Conservation (phyloP, 92 coral and sea anemone genomes). For the Meandrina meandrites region DNA sequence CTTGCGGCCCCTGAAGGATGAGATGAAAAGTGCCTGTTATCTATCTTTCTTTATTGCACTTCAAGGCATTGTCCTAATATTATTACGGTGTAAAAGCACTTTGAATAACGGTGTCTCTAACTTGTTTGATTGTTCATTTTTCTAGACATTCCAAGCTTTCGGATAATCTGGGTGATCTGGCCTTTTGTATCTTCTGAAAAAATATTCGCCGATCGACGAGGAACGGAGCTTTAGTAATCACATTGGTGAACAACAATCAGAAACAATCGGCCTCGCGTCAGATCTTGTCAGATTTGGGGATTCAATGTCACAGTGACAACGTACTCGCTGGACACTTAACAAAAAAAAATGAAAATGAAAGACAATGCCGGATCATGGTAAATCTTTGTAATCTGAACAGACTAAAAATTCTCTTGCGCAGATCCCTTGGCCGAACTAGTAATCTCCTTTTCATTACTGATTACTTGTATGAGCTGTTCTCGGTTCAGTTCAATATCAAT, state of each 20-base stretch:
- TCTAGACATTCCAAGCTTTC: neutral
- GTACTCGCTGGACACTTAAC: neutral
- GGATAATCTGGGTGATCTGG: neutral
- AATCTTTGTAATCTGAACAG: conserved; percentile 6
- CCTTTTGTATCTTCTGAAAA: neutral
- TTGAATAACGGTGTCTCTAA: neutral
- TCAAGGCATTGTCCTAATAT: neutral
- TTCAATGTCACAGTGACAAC: too few relatives aligned
- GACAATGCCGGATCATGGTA: neutral
- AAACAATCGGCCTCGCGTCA: too few relatives aligned
- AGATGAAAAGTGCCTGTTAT: neutral
- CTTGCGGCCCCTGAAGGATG: too few relatives aligned
- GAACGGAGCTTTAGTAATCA: neutral
- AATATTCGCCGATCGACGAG: neutral
- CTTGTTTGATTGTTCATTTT: neutral
- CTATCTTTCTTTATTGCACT: neutral
- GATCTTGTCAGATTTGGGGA: too few relatives aligned
- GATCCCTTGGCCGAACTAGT: neutral
- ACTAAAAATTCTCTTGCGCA: neutral
- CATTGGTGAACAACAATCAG: too few relatives aligned
- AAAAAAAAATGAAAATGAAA: neutral
- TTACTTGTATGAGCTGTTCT: neutral
- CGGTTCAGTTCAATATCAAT: neutral
- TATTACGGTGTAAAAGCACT: too few relatives aligned
- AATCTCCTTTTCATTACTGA: neutral